Conservation (phyloP, 2,797 vertebrate species). For the Danio kyathit region DNA sequence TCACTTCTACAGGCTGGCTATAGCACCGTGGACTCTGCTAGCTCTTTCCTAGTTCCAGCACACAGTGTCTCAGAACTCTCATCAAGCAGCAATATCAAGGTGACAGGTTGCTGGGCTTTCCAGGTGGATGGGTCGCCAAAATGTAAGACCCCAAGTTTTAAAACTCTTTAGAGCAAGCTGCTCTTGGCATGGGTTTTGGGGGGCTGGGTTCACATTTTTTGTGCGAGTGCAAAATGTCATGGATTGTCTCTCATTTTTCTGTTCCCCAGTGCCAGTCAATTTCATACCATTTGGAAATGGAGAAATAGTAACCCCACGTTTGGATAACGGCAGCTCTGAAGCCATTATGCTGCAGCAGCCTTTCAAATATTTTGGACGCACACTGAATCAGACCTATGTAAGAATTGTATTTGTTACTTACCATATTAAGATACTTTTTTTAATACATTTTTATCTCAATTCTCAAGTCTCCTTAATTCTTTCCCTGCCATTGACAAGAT, state of each 20-base stretch:
- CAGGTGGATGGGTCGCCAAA: not conserved
- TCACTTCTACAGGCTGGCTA: slow-evolving; percentile 21
- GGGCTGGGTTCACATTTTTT: not conserved
- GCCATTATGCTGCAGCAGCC: not conserved
- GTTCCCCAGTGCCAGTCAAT: not conserved
- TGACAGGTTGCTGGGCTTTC: not conserved
- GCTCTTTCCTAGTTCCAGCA: not conserved
- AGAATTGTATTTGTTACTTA: not conserved
- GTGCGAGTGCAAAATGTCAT: not conserved
- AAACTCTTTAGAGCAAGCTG: not conserved
- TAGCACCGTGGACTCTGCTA: not conserved
- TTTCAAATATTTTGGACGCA: slow-evolving; percentile 22
- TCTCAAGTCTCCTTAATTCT: not conserved
- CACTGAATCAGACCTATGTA: not conserved
- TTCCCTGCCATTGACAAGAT: no score
- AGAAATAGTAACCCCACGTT: not conserved
- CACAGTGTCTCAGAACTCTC: not conserved
- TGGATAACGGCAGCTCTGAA: not conserved
- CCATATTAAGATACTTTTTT: no score
- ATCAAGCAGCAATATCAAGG: not conserved
- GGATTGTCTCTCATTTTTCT: not conserved
- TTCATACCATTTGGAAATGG: not conserved
- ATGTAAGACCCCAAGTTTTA: not conserved
- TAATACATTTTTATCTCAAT: not conserved
- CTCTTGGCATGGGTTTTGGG: not conserved